A percentile compares a stretch with the other conserved stretches of the same genome.
Evolutionary conservation across 2,797 vertebrate species (phyloP).

Genomic region (Lacerta bilineata): DNA sequence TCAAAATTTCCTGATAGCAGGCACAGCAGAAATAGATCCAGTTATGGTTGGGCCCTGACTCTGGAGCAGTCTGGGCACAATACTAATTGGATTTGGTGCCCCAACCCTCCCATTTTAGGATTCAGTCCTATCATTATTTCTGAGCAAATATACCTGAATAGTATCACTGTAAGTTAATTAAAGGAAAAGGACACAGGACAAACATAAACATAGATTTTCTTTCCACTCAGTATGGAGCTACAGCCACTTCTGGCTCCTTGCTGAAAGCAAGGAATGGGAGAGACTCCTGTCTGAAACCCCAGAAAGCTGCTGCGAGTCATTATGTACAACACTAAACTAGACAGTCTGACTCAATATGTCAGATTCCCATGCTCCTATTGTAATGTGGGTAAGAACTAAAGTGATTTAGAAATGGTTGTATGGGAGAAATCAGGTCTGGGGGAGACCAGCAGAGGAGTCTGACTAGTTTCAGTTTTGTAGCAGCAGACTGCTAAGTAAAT

Average conservation of each 20-base stretch:
- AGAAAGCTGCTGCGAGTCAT: too few species aligned
- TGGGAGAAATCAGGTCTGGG: too few species aligned
- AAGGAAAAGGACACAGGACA: not conserved
- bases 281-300: too few species aligned
- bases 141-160: not conserved
- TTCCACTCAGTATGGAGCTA: not conserved
- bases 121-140: not conserved
- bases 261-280: not conserved
- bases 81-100: not conserved
- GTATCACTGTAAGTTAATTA: not conserved
- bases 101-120: not conserved
- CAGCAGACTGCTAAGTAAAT: not conserved
- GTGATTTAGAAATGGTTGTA: too few species aligned
- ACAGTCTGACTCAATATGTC: too few species aligned
- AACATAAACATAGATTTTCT: not conserved
- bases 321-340: too few species aligned
- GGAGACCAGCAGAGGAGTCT: too few species aligned
- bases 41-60: not conserved
- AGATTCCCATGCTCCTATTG: too few species aligned
- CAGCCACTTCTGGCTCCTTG: not conserved
- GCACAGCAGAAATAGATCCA: not conserved
- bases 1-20: not conserved
- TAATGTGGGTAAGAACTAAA: too few species aligned
- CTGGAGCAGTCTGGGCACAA: not conserved
- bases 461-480: too few species aligned